Base-by-base conservation (phyloP, 92 coral and sea anemone genomes). In the Epizoanthus rinbou region DNA sequence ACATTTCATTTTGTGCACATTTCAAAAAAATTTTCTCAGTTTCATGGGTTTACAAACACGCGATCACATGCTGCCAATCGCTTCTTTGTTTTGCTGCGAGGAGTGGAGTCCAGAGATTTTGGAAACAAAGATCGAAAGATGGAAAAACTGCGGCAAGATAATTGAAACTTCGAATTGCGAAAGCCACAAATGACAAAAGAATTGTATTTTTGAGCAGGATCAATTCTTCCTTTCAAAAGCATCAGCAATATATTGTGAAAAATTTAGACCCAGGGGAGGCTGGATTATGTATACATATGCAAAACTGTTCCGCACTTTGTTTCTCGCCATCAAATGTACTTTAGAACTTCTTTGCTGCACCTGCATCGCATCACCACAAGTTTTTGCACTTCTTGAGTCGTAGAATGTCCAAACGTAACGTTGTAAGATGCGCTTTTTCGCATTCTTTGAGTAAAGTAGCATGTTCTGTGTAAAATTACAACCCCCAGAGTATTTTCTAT, bases 41-140 rank as follows among this genome's bases (percentile, higher is more conserved):
- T 62, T 78, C 71, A 9, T 21, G 21, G 64, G 71, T 78, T 59
- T 76, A 76, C 69, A 76, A 58, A 76, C 81, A 76, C 52, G 81
- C 39, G 41, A 58, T 45, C 69, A 53, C 66, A 21, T 37, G 52
- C 41, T 18, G 57, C 71, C 71, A 57, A 78, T 43, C 7, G 41
- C 13, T 19, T 13, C 39, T 60, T 78, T 78, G 82, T 78, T 78
- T 78, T 59, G 57, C n/a, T 62, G 43, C 25, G 69, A 78, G 47
- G 14, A 25, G 70, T 41, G 45, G 50, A 19, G 52, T 10, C 64
- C 64, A 37, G 69, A 60, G 63, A 76, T 16, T 24, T 57, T 18
- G 39, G 31, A 57, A 75, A 54, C 64, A 52, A 76, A 57, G 58
- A 22, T 78, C 71, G 82, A 59, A 43, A 60, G 71, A 41, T 69